phyloP scores from a whole-genome alignment of 2,888 invertebrate genomes.

The Pandemis cinnamomeana region DNA sequence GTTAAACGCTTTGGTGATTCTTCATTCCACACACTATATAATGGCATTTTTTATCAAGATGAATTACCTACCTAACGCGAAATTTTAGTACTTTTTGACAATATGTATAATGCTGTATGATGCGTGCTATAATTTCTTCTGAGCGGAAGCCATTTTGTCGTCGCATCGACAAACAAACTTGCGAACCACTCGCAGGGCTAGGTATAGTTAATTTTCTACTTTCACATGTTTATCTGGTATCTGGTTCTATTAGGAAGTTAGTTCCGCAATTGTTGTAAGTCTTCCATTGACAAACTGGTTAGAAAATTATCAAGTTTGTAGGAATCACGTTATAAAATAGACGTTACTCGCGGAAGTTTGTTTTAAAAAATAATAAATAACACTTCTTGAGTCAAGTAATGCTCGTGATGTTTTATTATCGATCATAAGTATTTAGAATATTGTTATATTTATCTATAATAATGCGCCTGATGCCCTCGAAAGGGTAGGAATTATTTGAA shows the following conservation, averaged over 20 bases:
- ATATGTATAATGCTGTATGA: no score
- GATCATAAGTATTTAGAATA: not conserved
- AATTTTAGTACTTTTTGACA: no score
- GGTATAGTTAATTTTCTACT: constrained; percentile 31
- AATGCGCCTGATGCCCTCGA: no score
- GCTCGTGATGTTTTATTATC: not conserved
- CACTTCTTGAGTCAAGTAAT: no score
- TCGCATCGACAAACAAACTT: constrained; percentile 16
- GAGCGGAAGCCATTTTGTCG: constrained; percentile 21
- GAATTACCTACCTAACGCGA: no score
- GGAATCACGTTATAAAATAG: not conserved
- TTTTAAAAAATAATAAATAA: not conserved
- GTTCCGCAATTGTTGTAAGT: constrained; percentile 32
- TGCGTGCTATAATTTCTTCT: not conserved
- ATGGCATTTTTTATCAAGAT: no score
- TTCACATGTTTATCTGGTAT: constrained; percentile 36
- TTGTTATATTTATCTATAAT: no score
- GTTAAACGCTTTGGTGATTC: no score
- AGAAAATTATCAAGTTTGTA: constrained; percentile 27
- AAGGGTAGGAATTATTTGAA: no score
- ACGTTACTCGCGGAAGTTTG: not conserved
- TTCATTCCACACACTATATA: no score
- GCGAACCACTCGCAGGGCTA: constrained; percentile 26
- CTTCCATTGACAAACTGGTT: constrained; percentile 31
- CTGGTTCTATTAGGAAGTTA: constrained; percentile 30